Conservation (phyloP, 2,113 vertebrate species). For the Malurus alboscapulatus region DNA sequence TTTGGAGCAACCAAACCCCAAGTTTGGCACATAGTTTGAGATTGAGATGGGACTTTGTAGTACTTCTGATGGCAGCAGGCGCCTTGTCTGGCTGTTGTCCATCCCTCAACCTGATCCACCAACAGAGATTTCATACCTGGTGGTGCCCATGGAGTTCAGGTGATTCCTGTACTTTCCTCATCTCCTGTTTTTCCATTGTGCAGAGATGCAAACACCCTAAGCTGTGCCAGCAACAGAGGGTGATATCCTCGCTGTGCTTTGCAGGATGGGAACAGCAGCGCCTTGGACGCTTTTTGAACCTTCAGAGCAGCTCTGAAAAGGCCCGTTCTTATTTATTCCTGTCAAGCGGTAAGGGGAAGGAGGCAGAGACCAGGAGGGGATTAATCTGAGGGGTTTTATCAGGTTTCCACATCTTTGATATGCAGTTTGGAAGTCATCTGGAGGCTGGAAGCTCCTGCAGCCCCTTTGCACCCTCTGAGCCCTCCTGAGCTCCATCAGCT, state of each 20-base stretch:
- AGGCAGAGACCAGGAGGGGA: not conserved
- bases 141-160: not conserved
- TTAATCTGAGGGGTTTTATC: not conserved
- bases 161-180: not conserved
- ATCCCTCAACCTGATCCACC: not conserved
- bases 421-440: not conserved
- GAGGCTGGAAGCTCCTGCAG: not conserved
- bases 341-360: not conserved
- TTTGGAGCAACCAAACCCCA: not conserved
- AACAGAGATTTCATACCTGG: not conserved
- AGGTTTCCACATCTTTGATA: not conserved
- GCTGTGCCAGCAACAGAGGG: not conserved
- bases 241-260: accelerated
- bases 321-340: accelerated
- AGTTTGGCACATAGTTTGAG: not conserved
- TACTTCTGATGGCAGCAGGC: too few relatives aligned
- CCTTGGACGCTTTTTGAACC: not conserved
- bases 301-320: not conserved
- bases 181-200: accelerated
- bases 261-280: not conserved
- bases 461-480: not conserved
- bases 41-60: not conserved
- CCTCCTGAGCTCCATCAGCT: not conserved
- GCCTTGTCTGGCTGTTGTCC: not conserved
- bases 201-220: not conserved